Evolutionary conservation across 2,113 vertebrate genomes (phyloP).

Genomic region (Stictonetta naevosa): DNA sequence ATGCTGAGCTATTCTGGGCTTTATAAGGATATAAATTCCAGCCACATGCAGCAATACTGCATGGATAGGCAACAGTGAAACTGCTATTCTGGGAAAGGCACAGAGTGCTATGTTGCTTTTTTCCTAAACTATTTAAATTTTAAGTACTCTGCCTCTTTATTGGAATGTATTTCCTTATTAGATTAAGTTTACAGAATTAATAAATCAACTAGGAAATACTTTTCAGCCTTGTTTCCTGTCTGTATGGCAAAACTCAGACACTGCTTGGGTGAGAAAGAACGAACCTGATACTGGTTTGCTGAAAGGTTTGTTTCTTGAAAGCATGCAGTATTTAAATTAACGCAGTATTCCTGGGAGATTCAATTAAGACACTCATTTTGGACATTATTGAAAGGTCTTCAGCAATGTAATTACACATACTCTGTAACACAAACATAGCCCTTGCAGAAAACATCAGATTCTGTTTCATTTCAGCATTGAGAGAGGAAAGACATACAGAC

Average conservation of each 20-base stretch:
- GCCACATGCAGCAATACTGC: neutral
- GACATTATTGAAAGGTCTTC: neutral
- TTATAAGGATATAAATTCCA: constrained; percentile 8
- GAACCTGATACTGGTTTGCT: neutral
- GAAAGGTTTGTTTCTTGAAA: neutral
- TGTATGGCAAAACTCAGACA: neutral
- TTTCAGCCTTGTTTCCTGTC: neutral
- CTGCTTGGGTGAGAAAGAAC: neutral
- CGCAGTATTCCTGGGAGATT: neutral
- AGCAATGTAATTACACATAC: neutral
- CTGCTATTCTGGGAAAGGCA: neutral
- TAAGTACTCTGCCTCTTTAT: neutral
- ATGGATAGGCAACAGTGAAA: neutral
- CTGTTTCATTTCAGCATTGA: neutral
- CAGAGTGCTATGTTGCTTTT: neutral
- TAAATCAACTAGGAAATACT: constrained; percentile 11
- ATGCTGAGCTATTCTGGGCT: neutral
- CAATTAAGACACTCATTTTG: neutral
- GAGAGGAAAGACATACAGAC: constrained; percentile 67
- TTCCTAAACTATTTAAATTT: neutral
- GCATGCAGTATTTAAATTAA: neutral
- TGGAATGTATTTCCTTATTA: neutral
- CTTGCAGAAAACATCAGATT: neutral
- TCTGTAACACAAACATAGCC: neutral
- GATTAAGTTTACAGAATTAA: neutral